Conservation (phyloP, 2,113 vertebrate species). For the Okapia johnstoni region DNA sequence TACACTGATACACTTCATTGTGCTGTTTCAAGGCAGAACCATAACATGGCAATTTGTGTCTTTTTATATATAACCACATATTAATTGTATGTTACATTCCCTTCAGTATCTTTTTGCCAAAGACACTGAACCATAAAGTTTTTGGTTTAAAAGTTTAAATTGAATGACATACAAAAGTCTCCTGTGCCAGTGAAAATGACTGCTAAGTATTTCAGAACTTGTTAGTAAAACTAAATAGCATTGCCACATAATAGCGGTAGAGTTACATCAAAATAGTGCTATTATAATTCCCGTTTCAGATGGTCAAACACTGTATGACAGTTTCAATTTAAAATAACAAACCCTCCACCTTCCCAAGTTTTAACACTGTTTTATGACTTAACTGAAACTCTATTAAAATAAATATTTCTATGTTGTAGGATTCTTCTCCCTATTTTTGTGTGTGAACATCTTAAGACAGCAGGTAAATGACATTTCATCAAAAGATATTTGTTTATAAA, state of each 20-base stretch:
- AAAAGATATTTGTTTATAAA: slow-evolving; percentile 42
- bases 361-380: slow-evolving; percentile 73
- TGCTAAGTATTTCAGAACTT: slow-evolving; percentile 57
- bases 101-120: slow-evolving; percentile 53
- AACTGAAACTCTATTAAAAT: slow-evolving; percentile 66
- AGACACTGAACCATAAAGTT: slow-evolving; percentile 47
- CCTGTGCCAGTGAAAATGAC: slow-evolving; percentile 62
- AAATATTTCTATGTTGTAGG: slow-evolving; percentile 62
- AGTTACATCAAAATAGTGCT: slow-evolving; percentile 34
- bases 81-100: slow-evolving; percentile 57
- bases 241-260: not conserved
- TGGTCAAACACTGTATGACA: slow-evolving; percentile 28
- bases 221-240: slow-evolving; percentile 29
- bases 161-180: slow-evolving; percentile 53
- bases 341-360: slow-evolving; percentile 37
- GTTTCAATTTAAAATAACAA: slow-evolving; percentile 11
- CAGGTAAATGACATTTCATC: slow-evolving; percentile 64
- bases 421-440: slow-evolving; percentile 44
- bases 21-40: slow-evolving; percentile 59
- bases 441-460: slow-evolving; percentile 64
- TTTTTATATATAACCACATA: slow-evolving; percentile 55
- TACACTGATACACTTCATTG: not conserved
- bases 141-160: slow-evolving; percentile 65
- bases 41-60: slow-evolving; percentile 40
- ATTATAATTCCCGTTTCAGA: slow-evolving; percentile 3